Evolutionary conservation across 1,140 invertebrate species (phyloP), one percentile per base, ranked within the genome.

Genomic region (Formica selysi): DNA sequence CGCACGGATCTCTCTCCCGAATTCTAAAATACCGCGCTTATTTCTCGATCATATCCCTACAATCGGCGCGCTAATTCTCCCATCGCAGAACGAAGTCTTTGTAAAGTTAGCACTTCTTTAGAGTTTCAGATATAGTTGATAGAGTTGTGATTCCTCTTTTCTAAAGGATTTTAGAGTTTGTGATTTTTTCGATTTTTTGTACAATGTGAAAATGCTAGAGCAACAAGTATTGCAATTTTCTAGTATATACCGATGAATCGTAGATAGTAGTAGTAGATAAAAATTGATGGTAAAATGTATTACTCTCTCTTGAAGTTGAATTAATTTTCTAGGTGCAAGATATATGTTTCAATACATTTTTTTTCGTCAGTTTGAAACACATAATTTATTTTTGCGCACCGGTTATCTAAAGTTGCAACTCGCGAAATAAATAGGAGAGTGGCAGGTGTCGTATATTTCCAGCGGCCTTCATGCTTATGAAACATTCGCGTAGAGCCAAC

Each of bases 371-470:
- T 57, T 41, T 80, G 1, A 80, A 80, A 80, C 41, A 22, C 48
- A 26, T 59, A 80, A 80, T 80, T 80, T 80, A 80, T 71, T 80
- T 71, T 54, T 68, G 22, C 76, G 48, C 62, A 13, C 61, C 8
- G n/a, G 64, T 16, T 36, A 70, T 80, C 65, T 71, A 57, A 80
- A 80, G 65, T 71, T 71, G 65, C 44, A 70, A 19, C 48, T n/a
- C 32, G 64, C 22, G 32, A 48, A 80, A 80, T 80, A 38, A 51
- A 54, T 44, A 70, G 29, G 44, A 16, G 64, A 44, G 32, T 80
- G 78, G 70, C 68, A 61, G 79, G 68, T 48, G 79, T 74, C 68
- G 44, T 62, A 73, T 59, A 59, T 73, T 73, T 73, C 5, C 67
- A 44, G 32, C 51, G 48, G 29, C 44, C 64, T 54, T 36, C 61